Base-by-base conservation (phyloP, 1,140 invertebrate genomes). In the Brachionus rubens region DNA sequence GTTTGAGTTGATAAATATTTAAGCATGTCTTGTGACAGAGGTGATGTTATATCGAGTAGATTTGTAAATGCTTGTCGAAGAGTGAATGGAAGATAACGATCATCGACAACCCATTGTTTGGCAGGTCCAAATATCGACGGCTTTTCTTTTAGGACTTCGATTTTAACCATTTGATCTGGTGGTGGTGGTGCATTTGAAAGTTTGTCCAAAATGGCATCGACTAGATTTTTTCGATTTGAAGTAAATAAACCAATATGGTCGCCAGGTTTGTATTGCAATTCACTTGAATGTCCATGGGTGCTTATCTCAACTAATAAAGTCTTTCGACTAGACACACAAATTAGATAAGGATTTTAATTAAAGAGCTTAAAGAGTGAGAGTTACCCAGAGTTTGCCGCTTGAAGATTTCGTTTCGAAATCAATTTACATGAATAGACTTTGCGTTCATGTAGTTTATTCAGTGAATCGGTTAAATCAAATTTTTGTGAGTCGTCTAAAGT, bases 191-290 rank as follows among this genome's bases (percentile, higher is more conserved):
- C 82, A 33, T 83, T 83, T 77, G 89, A 88, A 41, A 95, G 82
- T 62, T 90, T 87, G 19, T 87, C 84, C 6, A 96, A 81, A 67
- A 95, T 88, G 16, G 88, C 89, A 46, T 94, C 89, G 0, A 97
- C 93, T n/a, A 94, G 81, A 76, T 91, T 88, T 10, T 83, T 81
- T 47, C 89, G 85, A 83, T 98, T 97, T 75, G 89, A 89, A 0
- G 94, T 90, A 80, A 92, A 91, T 36, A 98, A 91, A 24, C 92
- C 94, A 2, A 96, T 88, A 83, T 98, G 94, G 86, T 98, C 94
- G 0, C 94, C 94, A 0, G 93, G 93, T 68, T 89, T 88, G 79
- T 95, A 96, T 14, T 80, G 79, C 5, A 88, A 78, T 36, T 82
- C 81, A 19, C 46, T 26, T 50, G 78, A 76, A 7, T 77, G 77